phyloP scores from a whole-genome alignment of 2,888 invertebrate genomes.

The Stictocephala bisonia region DNA sequence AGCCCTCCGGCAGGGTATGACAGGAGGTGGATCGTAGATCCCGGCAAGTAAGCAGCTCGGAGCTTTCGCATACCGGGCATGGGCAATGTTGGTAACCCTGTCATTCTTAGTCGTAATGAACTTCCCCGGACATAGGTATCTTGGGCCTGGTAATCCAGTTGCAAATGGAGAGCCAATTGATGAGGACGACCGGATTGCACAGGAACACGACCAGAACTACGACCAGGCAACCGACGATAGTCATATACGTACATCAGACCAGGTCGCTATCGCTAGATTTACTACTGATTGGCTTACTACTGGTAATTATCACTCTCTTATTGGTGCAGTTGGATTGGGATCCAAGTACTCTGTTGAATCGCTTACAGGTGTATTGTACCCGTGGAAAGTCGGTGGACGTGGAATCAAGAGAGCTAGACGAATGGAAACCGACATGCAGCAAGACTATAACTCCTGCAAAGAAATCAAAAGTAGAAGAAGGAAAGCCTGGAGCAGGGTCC shows the following conservation, averaged over 20 bases:
- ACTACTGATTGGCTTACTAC: constrained; percentile 18
- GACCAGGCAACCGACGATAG: not conserved
- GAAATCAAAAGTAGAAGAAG: not conserved
- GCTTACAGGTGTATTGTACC: constrained; percentile 20
- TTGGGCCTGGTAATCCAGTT: constrained; percentile 21
- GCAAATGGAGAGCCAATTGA: constrained; percentile 36
- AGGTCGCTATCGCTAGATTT: not conserved
- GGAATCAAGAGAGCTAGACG: no score
- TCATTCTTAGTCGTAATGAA: no score
- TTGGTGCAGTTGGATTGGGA: constrained; percentile 11
- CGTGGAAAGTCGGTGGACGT: not conserved
- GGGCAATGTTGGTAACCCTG: no score
- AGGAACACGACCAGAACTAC: constrained; percentile 2
- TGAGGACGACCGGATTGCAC: constrained; percentile 34
- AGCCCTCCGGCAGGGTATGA: no score
- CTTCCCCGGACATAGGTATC: constrained; percentile 35
- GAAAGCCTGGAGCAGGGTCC: not conserved
- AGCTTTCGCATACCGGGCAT: no score
- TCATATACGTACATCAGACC: constrained; percentile 27
- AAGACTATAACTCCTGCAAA: no score
- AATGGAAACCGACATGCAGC: no score
- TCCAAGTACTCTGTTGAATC: not conserved
- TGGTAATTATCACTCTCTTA: constrained; percentile 29
- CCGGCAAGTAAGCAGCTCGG: no score
- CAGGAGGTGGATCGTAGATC: no score